Percentiles rank a stretch among this genome's conserved stretches.
These are phyloP conservation scores for Invenusta paracnida DNA, from an alignment of 2,888 invertebrate species.

Conservation along the genomic window DNA sequence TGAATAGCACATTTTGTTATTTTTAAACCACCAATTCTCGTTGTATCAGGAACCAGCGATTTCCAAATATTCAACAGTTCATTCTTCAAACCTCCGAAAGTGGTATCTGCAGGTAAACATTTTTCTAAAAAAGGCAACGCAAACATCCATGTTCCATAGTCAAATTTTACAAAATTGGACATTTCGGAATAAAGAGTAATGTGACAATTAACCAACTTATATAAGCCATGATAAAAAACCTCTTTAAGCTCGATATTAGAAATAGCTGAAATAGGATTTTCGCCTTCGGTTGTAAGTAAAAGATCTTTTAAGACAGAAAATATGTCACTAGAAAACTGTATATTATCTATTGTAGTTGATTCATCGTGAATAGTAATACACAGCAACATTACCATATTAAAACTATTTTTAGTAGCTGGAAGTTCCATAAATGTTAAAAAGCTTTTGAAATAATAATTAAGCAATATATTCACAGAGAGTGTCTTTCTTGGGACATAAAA, in stretches of 20 bases:
- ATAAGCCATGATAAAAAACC: background rate
- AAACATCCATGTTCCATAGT: slow-evolving; percentile 11
- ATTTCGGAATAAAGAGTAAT: background rate
- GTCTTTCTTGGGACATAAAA: too few relatives aligned
- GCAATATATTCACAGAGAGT: too few relatives aligned
- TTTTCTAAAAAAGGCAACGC: background rate
- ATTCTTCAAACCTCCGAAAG: background rate
- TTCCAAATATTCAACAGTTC: background rate
- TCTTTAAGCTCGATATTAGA: background rate
- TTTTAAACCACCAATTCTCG: too few relatives aligned
- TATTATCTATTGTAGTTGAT: background rate
- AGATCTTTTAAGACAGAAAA: background rate
- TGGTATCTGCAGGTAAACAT: background rate
- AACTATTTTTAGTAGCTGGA: too few relatives aligned
- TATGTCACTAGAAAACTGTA: background rate
- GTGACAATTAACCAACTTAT: background rate
- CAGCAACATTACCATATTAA: background rate
- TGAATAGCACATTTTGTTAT: too few relatives aligned
- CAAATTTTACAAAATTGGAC: background rate
- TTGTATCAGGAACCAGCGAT: too few relatives aligned
- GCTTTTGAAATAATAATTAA: background rate
- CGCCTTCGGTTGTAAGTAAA: background rate
- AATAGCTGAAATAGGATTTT: background rate
- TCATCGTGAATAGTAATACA: background rate
- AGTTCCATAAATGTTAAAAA: too few relatives aligned